Percentiles rank a stretch among this genome's conserved stretches.
Evolutionary conservation across 1,140 invertebrate species (phyloP).

Genomic region (Pseudobourletiella spinata): DNA sequence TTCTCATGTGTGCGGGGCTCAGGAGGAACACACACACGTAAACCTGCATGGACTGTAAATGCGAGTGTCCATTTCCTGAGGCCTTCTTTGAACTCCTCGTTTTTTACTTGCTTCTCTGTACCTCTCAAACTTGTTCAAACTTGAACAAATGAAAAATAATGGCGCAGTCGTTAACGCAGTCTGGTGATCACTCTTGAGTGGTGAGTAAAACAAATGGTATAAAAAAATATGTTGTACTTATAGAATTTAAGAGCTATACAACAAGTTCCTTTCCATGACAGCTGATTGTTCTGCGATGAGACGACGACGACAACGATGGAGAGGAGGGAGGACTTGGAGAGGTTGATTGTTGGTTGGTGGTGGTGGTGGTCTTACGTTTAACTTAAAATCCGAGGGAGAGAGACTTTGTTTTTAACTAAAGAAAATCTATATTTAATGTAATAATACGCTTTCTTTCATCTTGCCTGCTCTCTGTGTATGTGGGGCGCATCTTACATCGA

Average conservation of each 20-base stretch:
- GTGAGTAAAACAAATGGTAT: not conserved
- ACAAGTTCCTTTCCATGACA: not conserved
- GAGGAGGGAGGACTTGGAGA: no score
- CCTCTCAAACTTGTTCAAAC: not conserved
- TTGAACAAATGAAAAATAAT: not conserved
- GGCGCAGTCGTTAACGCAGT: not conserved
- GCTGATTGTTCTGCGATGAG: not conserved
- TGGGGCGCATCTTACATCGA: no score
- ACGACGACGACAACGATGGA: not conserved
- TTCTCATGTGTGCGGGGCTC: no score
- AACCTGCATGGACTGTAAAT: no score
- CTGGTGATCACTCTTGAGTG: not conserved
- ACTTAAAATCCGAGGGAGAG: not conserved
- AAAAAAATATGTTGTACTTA: not conserved
- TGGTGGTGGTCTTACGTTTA: no score
- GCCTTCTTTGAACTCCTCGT: no score
- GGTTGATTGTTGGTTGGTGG: no score
- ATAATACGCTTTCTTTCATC: not conserved
- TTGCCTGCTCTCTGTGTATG: no score
- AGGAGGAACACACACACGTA: no score
- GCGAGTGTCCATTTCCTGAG: no score
- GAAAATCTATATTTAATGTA: not conserved
- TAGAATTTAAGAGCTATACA: not conserved
- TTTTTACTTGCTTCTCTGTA: no score
- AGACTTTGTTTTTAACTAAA: not conserved